phyloP scores from a whole-genome alignment of 2,797 vertebrate genomes.

The Zenarchopterus dispar region DNA sequence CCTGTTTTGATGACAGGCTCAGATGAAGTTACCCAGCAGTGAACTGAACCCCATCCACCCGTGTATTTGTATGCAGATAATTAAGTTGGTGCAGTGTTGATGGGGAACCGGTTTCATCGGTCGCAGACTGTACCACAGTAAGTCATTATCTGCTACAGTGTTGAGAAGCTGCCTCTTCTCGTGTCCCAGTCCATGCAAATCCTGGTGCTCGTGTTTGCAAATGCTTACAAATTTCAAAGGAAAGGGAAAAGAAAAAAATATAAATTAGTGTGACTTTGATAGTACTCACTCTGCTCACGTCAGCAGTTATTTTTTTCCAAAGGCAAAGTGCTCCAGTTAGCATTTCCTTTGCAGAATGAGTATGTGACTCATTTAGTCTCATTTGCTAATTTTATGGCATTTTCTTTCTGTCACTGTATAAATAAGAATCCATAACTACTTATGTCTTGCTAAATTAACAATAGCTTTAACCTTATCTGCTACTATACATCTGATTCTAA shows the following conservation, averaged over 20 bases:
- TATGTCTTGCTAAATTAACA: too few species aligned
- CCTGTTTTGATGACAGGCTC: not conserved
- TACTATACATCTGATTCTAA: too few species aligned
- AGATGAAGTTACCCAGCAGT: not conserved
- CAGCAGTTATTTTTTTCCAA: not conserved
- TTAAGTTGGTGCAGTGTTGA: constrained; percentile 5
- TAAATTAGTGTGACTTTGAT: not conserved
- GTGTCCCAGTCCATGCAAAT: not conserved
- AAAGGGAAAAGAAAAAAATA: too few species aligned
- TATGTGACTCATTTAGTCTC: not conserved
- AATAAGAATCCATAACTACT: not conserved
- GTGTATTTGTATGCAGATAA: constrained; percentile 2
- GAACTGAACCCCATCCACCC: not conserved
- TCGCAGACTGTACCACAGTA: not conserved
- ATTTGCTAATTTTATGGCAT: not conserved
- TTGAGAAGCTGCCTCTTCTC: not conserved
- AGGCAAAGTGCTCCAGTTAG: not conserved
- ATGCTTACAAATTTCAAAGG: not conserved
- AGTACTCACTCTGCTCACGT: not conserved
- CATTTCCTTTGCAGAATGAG: not conserved
- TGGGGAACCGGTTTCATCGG: constrained; percentile 7
- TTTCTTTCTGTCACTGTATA: not conserved
- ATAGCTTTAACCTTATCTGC: too few species aligned
- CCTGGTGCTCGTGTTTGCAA: not conserved
- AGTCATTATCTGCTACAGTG: constrained; percentile 1